Conservation (phyloP, 1,140 invertebrate genomes). For the Drosophila ercepeae region DNA sequence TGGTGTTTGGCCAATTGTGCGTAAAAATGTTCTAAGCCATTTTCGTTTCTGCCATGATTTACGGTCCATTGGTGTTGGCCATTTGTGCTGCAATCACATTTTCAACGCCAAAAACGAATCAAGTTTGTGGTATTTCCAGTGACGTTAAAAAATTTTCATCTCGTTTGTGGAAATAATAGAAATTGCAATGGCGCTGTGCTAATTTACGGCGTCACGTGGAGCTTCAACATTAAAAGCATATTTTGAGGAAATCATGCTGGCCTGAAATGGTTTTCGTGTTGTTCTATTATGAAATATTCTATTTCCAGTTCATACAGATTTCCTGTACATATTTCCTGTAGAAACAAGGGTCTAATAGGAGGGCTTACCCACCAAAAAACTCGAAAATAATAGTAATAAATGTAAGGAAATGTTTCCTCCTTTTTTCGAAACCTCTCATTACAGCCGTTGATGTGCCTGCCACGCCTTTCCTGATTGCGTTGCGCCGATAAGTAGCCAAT, state of each 20-base stretch:
- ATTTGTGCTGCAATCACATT: constrained; percentile 32
- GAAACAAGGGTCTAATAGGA: no score
- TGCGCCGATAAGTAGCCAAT: constrained; percentile 62
- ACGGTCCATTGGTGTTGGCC: constrained; percentile 57
- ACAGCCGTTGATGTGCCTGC: background rate
- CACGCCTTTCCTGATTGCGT: background rate
- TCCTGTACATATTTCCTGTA: no score
- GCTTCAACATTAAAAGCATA: constrained; percentile 13
- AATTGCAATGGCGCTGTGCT: constrained; percentile 17
- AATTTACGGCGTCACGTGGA: constrained; percentile 61
- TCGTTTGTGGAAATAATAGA: constrained; percentile 8
- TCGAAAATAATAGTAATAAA: background rate
- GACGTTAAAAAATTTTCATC: constrained; percentile 24
- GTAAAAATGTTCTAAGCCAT: constrained; percentile 54
- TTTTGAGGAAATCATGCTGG: background rate
- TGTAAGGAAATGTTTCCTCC: background rate
- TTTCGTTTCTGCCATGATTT: constrained; percentile 66
- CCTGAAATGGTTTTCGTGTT: no score
- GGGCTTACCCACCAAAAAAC: background rate
- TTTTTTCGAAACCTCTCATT: background rate
- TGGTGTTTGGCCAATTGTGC: constrained; percentile 53
- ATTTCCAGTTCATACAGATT: no score
- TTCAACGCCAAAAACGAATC: constrained; percentile 39
- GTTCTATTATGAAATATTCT: no score
- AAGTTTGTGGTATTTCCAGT: constrained; percentile 48